Conservation (phyloP, 2,888 invertebrate genomes). For the Deilephila elpenor region DNA sequence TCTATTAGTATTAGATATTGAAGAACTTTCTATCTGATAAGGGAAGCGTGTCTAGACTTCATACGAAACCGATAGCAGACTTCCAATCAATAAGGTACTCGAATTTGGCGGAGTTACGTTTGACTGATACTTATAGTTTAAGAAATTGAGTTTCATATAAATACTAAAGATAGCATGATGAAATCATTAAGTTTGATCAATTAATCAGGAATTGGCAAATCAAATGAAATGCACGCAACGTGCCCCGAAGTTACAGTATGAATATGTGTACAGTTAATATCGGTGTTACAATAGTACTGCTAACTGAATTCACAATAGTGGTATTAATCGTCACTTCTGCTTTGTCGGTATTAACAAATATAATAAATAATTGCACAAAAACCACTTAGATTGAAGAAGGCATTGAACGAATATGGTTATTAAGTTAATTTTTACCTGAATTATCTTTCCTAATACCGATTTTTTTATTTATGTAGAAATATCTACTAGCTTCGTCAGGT, state of each 20-base stretch:
- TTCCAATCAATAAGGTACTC: neutral
- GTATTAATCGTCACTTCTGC: neutral
- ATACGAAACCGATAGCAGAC: conserved; percentile 23
- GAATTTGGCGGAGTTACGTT: neutral
- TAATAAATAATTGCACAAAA: conserved; percentile 4
- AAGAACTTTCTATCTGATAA: conserved; percentile 24
- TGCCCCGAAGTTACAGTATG: neutral
- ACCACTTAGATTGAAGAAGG: conserved; percentile 1
- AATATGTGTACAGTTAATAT: neutral
- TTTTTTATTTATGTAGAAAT: conserved; percentile 6
- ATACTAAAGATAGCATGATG: neutral
- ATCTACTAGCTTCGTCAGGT: neutral
- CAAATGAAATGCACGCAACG: too few species aligned
- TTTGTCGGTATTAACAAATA: conserved; percentile 7
- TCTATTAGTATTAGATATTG: neutral
- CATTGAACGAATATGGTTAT: neutral
- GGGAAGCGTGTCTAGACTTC: conserved; percentile 19
- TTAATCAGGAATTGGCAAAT: too few species aligned
- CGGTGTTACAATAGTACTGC: neutral
- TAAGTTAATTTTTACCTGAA: neutral
- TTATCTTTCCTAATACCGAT: neutral
- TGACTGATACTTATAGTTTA: neutral
- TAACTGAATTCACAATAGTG: neutral
- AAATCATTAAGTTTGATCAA: neutral
- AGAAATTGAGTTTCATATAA: neutral